Conservation (phyloP, 1,140 invertebrate genomes). For the Megathymus violae region DNA sequence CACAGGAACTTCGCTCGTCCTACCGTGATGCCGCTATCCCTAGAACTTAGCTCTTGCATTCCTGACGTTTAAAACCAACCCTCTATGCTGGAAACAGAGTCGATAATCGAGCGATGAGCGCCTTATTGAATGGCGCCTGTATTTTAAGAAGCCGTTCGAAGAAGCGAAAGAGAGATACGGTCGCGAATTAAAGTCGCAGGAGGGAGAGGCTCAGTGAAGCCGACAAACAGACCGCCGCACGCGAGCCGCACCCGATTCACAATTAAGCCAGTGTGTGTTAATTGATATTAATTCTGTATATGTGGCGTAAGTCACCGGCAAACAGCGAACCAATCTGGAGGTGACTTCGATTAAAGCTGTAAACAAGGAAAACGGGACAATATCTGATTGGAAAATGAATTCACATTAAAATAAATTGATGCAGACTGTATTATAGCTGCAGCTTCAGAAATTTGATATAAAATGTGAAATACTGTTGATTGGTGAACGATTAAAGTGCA, state of each 20-base stretch:
- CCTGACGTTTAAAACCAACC: conserved; percentile 44
- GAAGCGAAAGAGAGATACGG: conserved; percentile 64
- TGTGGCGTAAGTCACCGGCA: conserved; percentile 57
- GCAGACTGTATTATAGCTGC: conserved; percentile 5
- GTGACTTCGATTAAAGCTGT: conserved; percentile 1
- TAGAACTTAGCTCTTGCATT: conserved; percentile 48
- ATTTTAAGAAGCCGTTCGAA: conserved; percentile 81
- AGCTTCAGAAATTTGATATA: conserved; percentile 22
- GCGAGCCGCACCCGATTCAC: conserved; percentile 77
- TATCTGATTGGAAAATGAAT: conserved; percentile 18
- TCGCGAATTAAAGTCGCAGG: conserved; percentile 67
- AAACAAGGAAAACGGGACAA: conserved; percentile 9
- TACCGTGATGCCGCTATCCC: conserved; percentile 73
- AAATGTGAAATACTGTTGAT: conserved; percentile 21
- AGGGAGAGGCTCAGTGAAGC: conserved; percentile 50
- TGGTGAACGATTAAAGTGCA: conserved; percentile 5
- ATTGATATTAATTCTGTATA: conserved; percentile 79
- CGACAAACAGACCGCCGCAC: conserved; percentile 79
- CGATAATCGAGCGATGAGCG: conserved; percentile 44
- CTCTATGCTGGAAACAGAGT: conserved; percentile 47
- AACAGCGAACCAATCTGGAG: conserved; percentile 34
- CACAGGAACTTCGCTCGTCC: conserved; percentile 75
- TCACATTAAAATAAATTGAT: conserved; percentile 6
- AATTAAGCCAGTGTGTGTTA: conserved; percentile 81
- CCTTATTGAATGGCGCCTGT: conserved; percentile 65